Evolutionary conservation across 2,113 vertebrate species (phyloP).

Genomic region (Zeus faber): DNA sequence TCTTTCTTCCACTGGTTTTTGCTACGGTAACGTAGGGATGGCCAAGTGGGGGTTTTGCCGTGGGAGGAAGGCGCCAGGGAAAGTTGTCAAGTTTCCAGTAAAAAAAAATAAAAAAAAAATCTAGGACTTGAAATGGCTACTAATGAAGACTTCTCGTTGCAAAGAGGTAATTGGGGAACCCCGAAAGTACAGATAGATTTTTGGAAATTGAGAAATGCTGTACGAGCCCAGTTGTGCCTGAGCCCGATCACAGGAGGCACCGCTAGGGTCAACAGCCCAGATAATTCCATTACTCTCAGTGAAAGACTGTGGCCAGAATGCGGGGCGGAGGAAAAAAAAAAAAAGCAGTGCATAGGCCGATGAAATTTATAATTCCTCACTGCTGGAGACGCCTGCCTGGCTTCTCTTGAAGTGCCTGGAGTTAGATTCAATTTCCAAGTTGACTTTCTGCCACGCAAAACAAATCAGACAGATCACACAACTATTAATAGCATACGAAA

Average conservation of each 20-base stretch:
- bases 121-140: conserved; percentile 28
- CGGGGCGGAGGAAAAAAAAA: background rate
- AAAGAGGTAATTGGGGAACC: conserved; percentile 24
- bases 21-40: conserved; percentile 27
- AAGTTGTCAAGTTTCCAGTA: conserved; percentile 47
- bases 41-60: conserved; percentile 44
- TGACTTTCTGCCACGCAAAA: conserved; percentile 59
- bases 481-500: conserved; percentile 60
- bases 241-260: conserved; percentile 6
- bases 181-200: conserved; percentile 18
- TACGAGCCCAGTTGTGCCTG: background rate
- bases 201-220: conserved; percentile 12
- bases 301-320: background rate
- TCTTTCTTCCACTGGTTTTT: conserved; percentile 53
- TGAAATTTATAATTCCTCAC: conserved; percentile 22
- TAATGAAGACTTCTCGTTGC: conserved; percentile 20
- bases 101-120: conserved; percentile 22
- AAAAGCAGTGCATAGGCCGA: conserved; percentile 11
- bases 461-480: conserved; percentile 52
- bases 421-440: conserved; percentile 44
- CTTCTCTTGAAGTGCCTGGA: conserved; percentile 38
- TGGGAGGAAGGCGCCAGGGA: conserved; percentile 48
- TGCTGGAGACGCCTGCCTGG: conserved; percentile 42
- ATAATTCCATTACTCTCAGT: conserved; percentile 11
- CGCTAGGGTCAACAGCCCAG: conserved; percentile 14